Evolutionary conservation across 2,113 vertebrate species (phyloP).

Genomic region (Mesoclemmys tuberculata): DNA sequence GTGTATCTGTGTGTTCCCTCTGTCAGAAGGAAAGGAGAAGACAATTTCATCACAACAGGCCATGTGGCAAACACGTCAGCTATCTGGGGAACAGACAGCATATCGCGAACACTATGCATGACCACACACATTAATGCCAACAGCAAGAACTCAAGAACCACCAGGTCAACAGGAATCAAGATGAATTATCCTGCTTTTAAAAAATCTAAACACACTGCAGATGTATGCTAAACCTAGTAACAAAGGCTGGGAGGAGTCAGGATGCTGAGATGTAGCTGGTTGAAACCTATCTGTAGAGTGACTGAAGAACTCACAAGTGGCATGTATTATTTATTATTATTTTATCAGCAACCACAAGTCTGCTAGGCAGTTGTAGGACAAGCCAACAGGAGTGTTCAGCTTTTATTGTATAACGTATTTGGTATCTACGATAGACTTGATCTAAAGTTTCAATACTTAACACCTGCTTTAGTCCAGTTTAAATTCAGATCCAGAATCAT

Average conservation of each 20-base stretch:
- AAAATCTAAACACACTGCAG: neutral
- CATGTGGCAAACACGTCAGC: neutral
- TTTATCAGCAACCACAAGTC: conserved; percentile 41
- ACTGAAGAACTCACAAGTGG: conserved; percentile 30
- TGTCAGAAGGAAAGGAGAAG: conserved; percentile 62
- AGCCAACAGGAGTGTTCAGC: conserved; percentile 52
- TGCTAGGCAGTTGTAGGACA: neutral
- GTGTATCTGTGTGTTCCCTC: conserved; percentile 95
- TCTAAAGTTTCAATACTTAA: neutral
- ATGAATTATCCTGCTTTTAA: neutral
- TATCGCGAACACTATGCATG: neutral
- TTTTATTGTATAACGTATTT: conserved; percentile 30
- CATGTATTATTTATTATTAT: conserved; percentile 28
- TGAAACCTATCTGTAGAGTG: conserved; percentile 18
- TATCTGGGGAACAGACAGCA: neutral
- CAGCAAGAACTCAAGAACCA: neutral
- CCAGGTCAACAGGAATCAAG: neutral
- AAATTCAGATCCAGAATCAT: neutral
- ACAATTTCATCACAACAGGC: neutral
- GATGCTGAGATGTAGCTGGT: conserved; percentile 6
- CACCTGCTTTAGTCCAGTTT: neutral
- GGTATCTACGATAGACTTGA: neutral
- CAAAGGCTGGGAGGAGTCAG: conserved; percentile 2
- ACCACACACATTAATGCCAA: neutral
- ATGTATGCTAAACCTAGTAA: neutral